Conservation (phyloP, 2,113 vertebrate genomes). For the Xenus cinereus region DNA sequence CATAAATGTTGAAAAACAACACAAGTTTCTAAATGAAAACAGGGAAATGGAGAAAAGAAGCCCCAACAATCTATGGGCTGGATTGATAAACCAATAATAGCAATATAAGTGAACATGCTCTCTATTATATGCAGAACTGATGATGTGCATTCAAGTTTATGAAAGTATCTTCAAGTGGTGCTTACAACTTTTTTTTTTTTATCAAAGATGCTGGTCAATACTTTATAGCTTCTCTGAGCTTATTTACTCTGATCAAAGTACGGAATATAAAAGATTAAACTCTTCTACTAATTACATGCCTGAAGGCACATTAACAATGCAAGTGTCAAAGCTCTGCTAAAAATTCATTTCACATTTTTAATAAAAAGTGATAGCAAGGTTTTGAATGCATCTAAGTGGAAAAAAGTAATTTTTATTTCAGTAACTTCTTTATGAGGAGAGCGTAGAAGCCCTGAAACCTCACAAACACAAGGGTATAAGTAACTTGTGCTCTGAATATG, state of each 20-base stretch:
- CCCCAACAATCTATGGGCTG: not conserved
- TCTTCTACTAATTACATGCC: conserved; percentile 83
- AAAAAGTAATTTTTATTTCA: conserved; percentile 75
- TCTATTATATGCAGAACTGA: conserved; percentile 53
- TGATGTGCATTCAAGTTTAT: conserved; percentile 51
- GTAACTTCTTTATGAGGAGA: conserved; percentile 44
- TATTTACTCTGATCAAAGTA: conserved; percentile 80
- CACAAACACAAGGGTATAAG: conserved; percentile 29
- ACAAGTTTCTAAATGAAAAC: not conserved
- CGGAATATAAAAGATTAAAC: conserved; percentile 83
- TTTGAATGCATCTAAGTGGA: conserved; percentile 77
- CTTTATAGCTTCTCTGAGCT: conserved; percentile 74
- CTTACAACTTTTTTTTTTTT: conserved; percentile 61
- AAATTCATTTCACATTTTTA: conserved; percentile 82
- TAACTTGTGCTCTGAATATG: conserved; percentile 45
- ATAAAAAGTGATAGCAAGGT: conserved; percentile 76
- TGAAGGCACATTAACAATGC: conserved; percentile 84
- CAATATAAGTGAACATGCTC: not conserved
- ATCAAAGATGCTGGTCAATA: conserved; percentile 78
- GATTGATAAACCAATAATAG: not conserved
- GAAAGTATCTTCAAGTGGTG: conserved; percentile 59
- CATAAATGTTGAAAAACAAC: not conserved
- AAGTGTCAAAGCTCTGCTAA: conserved; percentile 77
- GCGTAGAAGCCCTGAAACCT: conserved; percentile 17
- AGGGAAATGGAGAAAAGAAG: not conserved